Evolutionary conservation across 2,113 vertebrate species (phyloP), one percentile per base, ranked within the genome.

Genomic region (Camelus bactrianus): DNA sequence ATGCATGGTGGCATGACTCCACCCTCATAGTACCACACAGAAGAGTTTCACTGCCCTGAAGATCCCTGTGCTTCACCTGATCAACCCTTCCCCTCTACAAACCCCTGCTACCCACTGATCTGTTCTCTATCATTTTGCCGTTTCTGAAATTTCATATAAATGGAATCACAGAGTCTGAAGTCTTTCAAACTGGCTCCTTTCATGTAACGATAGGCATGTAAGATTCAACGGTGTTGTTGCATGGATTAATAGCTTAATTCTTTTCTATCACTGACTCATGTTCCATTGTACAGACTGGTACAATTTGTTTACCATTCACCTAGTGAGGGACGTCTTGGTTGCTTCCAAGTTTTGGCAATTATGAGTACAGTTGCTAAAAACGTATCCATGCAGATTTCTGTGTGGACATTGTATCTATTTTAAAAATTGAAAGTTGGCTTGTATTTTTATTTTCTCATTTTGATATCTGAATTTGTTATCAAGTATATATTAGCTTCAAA

Each of bases 401-500:
- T 83, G 69, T 56, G 56, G 35, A 79, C 35, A 56, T 58, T 42
- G 20, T 6, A 48, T 64, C 7, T 62, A 26, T 54, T 65, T 92
- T 77, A 58, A 83, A 92, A 83, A 67, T 56, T 64, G 30, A 94
- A 83, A 70, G 38, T 54, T 62, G 67, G 4, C 19, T 73, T 91
- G 32, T 80, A 70, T 38, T 87, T 95, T 82, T 69, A 58, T 89
- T 89, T 93, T 92, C 65, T 81, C 32, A 67, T n/a, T 24, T 67
- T 85, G 14, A 50, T 65, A 80, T 91, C 24, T 93, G 54, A 73
- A 38, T 94, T 91, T 46, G 20, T 7, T 81, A 77, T 54, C 28
- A 67, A 91, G 22, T 52, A 54, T 54, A 70, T 54, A 88, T 83
- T 76, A 77, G 3, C 30, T 65, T 58, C 11, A 77, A 62, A 92